phyloP scores from a whole-genome alignment of 1,140 invertebrate genomes.

The Melitaea cinxia region DNA sequence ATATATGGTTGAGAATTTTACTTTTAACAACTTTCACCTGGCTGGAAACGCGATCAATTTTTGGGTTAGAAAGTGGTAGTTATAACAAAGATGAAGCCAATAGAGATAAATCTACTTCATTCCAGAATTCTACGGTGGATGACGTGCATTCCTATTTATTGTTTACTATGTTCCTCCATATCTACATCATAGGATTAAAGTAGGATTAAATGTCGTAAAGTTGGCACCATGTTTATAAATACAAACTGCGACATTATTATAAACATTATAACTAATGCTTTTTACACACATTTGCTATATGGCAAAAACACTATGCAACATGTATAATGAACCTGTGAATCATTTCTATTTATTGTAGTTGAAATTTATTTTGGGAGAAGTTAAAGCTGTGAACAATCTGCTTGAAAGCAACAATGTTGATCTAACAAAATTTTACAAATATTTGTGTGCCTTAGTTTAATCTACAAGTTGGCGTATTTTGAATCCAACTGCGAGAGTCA shows the following conservation, averaged over 20 bases:
- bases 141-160: too few relatives aligned
- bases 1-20: constrained; percentile 34
- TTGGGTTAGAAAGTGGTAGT: constrained; percentile 34
- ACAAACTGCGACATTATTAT: too few relatives aligned
- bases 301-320: constrained; percentile 32
- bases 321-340: constrained; percentile 31
- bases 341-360: constrained; percentile 39
- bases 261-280: too few relatives aligned
- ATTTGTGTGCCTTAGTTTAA: constrained; percentile 35
- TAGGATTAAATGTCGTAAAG: too few relatives aligned
- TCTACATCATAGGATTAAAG: too few relatives aligned
- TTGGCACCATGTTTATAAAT: too few relatives aligned
- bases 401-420: constrained; percentile 40
- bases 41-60: constrained; percentile 41
- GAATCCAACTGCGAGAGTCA: constrained; percentile 37
- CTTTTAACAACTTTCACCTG: constrained; percentile 41
- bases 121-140: too few relatives aligned
- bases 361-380: constrained; percentile 34
- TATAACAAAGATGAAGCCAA: too few relatives aligned
- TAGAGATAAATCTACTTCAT: too few relatives aligned
- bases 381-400: constrained; percentile 33
- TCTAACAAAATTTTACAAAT: constrained; percentile 36
- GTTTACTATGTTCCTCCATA: too few relatives aligned
- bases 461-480: constrained; percentile 25
- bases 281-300: constrained; percentile 38